Evolutionary conservation across 1,140 invertebrate species (phyloP), one percentile per base, ranked within the genome.

Genomic region (Zaprionus inermis): DNA sequence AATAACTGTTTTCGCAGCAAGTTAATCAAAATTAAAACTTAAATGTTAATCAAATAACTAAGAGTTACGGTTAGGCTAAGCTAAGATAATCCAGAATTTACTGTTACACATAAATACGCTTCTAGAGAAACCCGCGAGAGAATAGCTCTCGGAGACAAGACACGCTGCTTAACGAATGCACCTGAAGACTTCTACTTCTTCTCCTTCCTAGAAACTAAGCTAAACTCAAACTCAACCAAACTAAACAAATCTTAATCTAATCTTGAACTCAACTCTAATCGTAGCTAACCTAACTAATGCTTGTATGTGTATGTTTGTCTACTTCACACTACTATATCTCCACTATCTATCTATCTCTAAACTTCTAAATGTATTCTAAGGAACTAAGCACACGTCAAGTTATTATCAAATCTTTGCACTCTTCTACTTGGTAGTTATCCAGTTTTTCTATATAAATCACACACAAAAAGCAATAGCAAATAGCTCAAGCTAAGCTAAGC

Each of bases 281-380:
- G 46, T 36, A 55, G 34, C 28, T 65, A 30, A 55, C 34, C 61
- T 24, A 65, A 49, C 36, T 55, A 72, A 68, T 74, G 72, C 72
- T 71, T 71, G 72, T 70, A 75, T 75, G 72, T 75, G 72, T 75
- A 71, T 71, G 59, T 71, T 65, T 75, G 55, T 75, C 65, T 65
- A 64, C 65, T 69, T 69, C 38, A 71, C 68, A 65, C 46, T 41
- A 68, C 56, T 66, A 72, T 66, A 72, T 30, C 36, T 12, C 30
- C 52, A 60, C 58, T 61, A 69, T 44, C 44, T 49, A n/a, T 22
- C 54, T 54, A 72, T 59, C 18, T 59, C 18, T 72, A 61, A 69
- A 64, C 59, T 64, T 22, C 52, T 54, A 72, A 30, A 44, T 59
- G 36, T 71, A 63, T 36, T 63, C 14, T 41, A 74, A 74, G 58